Evolutionary conservation across 2,888 invertebrate genomes (phyloP).

Genomic region (Drosophila fulvimacula): DNA sequence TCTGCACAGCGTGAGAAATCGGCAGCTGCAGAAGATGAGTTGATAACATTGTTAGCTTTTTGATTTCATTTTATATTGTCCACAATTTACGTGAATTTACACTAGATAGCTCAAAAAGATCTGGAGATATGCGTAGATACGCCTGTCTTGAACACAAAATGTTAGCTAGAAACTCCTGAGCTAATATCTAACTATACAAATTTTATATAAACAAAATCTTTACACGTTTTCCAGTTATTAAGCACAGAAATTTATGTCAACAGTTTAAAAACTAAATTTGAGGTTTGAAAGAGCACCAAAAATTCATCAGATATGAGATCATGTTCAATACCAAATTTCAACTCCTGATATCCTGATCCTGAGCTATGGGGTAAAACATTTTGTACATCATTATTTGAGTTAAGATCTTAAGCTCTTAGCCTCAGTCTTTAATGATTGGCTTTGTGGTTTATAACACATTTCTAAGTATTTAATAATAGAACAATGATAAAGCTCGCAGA

Average conservation of each 20-base stretch:
- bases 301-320: not conserved
- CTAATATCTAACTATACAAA: not conserved
- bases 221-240: not conserved
- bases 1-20: conserved; percentile 39
- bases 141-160: not conserved
- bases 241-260: too few relatives aligned
- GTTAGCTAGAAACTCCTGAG: not conserved
- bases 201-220: not conserved
- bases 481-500: not conserved
- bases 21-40: not conserved
- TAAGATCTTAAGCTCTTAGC: not conserved
- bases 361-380: too few relatives aligned
- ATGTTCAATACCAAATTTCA: not conserved
- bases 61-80: not conserved
- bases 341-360: too few relatives aligned
- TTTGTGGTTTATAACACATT: not conserved
- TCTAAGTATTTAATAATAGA: not conserved
- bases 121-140: not conserved
- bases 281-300: not conserved
- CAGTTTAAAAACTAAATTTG: not conserved
- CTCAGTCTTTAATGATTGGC: not conserved
- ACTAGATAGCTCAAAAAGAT: not conserved
- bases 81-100: not conserved
- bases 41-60: conserved; percentile 1
- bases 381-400: not conserved